Conservation (phyloP, 2,888 invertebrate species). For the Meandrusa payeni region DNA sequence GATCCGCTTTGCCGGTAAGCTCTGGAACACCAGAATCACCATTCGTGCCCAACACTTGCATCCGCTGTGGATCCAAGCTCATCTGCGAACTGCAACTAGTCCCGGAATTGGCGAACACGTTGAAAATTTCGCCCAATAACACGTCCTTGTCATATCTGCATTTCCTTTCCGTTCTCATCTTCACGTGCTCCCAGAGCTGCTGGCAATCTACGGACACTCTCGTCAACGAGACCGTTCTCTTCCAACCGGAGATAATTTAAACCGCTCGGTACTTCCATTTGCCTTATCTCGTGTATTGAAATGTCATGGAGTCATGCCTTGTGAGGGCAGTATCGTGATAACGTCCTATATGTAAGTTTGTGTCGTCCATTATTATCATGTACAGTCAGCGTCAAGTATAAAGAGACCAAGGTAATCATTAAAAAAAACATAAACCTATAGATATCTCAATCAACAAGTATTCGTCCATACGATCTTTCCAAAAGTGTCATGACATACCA, state of each 20-base stretch:
- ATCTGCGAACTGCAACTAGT: slow-evolving; percentile 92
- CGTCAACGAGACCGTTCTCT: slow-evolving; percentile 86
- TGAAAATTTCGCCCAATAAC: slow-evolving; percentile 80
- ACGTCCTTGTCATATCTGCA: slow-evolving; percentile 82
- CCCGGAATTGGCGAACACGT: slow-evolving; percentile 87
- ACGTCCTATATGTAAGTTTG: slow-evolving; percentile 15
- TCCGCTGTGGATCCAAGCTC: slow-evolving; percentile 85
- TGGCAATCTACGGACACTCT: slow-evolving; percentile 87
- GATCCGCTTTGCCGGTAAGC: slow-evolving; percentile 82
- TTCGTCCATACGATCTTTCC: no score
- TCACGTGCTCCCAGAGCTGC: slow-evolving; percentile 91
- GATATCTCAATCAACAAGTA: no score
- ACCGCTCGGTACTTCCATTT: neutral
- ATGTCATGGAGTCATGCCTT: slow-evolving; percentile 3
- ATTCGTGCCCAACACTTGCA: slow-evolving; percentile 73
- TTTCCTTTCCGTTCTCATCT: slow-evolving; percentile 92
- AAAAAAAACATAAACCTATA: no score
- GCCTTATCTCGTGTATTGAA: neutral
- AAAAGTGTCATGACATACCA: no score
- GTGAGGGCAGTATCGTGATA: slow-evolving; percentile 6
- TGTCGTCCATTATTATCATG: slow-evolving; percentile 23
- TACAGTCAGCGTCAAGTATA: no score
- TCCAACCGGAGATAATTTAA: slow-evolving; percentile 86
- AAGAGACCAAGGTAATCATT: no score
- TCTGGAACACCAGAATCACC: slow-evolving; percentile 51